Conservation (phyloP, 2,113 vertebrate species). For the Ia io region DNA sequence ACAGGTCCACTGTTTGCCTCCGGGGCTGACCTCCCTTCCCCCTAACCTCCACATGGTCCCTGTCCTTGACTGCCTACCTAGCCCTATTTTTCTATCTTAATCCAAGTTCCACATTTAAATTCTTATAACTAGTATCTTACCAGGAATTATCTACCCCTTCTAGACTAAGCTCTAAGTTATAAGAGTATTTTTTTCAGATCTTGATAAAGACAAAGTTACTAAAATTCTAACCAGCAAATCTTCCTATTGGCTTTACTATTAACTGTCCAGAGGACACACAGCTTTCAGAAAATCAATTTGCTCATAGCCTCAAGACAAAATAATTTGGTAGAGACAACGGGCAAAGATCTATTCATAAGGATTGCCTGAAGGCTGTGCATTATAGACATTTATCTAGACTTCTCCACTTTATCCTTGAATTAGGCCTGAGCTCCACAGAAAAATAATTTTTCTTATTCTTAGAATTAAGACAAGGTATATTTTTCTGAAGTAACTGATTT, state of each 20-base stretch:
- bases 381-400: background rate
- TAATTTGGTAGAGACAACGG: background rate
- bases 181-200: background rate
- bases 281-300: slow-evolving; percentile 45
- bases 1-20: no score
- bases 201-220: background rate
- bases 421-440: background rate
- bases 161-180: background rate
- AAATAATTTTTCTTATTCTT: background rate
- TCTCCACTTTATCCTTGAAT: background rate
- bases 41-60: no score
- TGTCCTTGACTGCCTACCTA: no score
- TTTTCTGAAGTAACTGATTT: background rate
- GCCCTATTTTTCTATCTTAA: no score
- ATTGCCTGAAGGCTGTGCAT: background rate
- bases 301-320: slow-evolving; percentile 27
- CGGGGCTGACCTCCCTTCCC: no score
- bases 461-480: background rate
- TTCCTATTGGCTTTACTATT: slow-evolving; percentile 10
- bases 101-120: no score
- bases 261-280: slow-evolving; percentile 8
- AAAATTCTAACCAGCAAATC: background rate
- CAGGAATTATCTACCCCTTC: background rate
- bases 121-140: no score
- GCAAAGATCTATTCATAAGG: background rate